A percentile compares a stretch with the other conserved stretches of the same genome.
Evolutionary conservation across 1,140 invertebrate species (phyloP).

Genomic region (Cardiocondyla obscurior): DNA sequence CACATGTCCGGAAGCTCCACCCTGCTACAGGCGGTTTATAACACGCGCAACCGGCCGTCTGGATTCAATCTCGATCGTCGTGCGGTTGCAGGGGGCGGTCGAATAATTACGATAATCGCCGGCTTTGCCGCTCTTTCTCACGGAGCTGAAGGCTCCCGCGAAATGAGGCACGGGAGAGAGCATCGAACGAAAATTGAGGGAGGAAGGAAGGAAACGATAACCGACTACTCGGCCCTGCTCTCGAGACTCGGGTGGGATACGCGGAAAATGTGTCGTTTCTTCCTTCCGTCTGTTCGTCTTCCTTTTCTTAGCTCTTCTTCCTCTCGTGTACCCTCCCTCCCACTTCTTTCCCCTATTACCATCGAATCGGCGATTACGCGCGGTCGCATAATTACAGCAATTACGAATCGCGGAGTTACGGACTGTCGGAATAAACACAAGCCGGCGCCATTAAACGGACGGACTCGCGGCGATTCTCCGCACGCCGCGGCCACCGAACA

Average conservation of each 20-base stretch:
- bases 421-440: conserved; percentile 66
- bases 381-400: conserved; percentile 69
- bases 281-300: neutral
- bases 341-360: conserved; percentile 2
- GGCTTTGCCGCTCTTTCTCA: conserved; percentile 46
- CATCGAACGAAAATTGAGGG: conserved; percentile 35
- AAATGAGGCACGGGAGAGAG: conserved; percentile 44
- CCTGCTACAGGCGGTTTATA: conserved; percentile 22
- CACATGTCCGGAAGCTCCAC: conserved; percentile 29
- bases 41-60: conserved; percentile 34
- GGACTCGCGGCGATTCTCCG: conserved; percentile 40
- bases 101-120: conserved; percentile 61
- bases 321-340: no score
- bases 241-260: neutral
- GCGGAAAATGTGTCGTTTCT: conserved; percentile 9
- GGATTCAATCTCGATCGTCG: conserved; percentile 47
- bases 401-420: conserved; percentile 65
- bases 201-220: neutral
- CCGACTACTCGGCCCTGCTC: neutral
- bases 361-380: conserved; percentile 58
- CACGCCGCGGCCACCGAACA: neutral
- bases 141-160: conserved; percentile 5
- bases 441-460: conserved; percentile 53
- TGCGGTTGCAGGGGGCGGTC: conserved; percentile 48
- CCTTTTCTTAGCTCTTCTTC: neutral